These are phyloP conservation scores for Pantherophis vulpinus DNA, from an alignment of 2,797 vertebrate species.

Conservation along the genomic window DNA sequence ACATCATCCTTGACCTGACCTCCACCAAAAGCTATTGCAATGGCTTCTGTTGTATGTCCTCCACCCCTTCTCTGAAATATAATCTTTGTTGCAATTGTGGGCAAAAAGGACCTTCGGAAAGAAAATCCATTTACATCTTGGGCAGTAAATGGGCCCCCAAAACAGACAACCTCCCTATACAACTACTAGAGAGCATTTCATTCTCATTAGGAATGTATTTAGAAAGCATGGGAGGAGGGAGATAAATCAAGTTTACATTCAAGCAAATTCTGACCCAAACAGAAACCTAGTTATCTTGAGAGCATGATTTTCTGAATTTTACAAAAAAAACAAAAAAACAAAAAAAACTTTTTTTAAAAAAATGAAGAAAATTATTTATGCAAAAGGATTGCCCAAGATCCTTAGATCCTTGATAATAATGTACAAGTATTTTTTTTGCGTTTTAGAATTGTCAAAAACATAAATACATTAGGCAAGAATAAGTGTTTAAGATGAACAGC, in stretches of 20 bases:
- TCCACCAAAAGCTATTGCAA: not conserved
- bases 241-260: not conserved
- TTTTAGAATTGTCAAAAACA: not conserved
- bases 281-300: not conserved
- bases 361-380: not conserved
- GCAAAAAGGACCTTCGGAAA: not conserved
- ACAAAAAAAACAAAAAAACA: not conserved
- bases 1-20: not conserved
- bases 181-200: not conserved
- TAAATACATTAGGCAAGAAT: not conserved
- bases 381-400: not conserved
- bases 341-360: not conserved
- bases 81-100: not conserved
- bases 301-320: not conserved
- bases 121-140: not conserved
- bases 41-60: not conserved
- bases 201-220: not conserved
- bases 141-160: not conserved
- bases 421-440: not conserved
- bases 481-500: not conserved
- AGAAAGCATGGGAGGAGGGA: not conserved
- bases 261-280: not conserved
- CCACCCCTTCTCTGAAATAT: not conserved
- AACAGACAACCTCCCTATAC: not conserved
- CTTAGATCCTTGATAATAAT: not conserved